These are phyloP conservation scores for Leptatherina wallacei DNA, from an alignment of 2,797 vertebrate species.

Conservation along the genomic window DNA sequence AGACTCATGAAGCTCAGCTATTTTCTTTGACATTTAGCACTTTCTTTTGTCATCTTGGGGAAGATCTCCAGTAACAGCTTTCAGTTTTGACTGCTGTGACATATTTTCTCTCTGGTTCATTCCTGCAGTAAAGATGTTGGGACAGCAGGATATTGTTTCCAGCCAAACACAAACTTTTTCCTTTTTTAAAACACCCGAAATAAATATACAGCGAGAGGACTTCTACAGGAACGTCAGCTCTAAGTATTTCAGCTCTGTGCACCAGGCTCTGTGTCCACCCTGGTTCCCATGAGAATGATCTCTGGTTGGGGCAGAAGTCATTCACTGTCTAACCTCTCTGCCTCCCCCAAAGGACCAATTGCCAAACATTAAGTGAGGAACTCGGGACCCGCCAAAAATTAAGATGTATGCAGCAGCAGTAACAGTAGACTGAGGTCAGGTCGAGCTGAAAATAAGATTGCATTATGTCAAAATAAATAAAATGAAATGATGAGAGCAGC, in stretches of 20 bases:
- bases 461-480: conserved; percentile 44
- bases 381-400: conserved; percentile 1
- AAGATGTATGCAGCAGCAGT: conserved; percentile 38
- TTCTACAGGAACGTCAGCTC: background rate
- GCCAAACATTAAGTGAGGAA: conserved; percentile 32
- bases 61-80: background rate
- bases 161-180: background rate
- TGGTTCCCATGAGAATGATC: conserved; percentile 80
- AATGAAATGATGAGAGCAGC: conserved; percentile 23
- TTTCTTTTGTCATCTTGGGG: background rate
- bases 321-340: conserved; percentile 50
- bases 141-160: background rate
- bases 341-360: conserved; percentile 53
- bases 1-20: background rate
- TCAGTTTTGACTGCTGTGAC: background rate
- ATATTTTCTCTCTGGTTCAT: background rate
- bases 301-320: conserved; percentile 69
- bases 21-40: background rate
- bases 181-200: background rate
- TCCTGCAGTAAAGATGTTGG: background rate
- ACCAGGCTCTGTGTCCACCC: conserved; percentile 27
- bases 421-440: conserved; percentile 48
- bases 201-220: background rate
- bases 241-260: conserved; percentile 30
- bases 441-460: conserved; percentile 30